phyloP scores from a whole-genome alignment of 2,888 invertebrate genomes.

The Drosophila vallismaia region DNA sequence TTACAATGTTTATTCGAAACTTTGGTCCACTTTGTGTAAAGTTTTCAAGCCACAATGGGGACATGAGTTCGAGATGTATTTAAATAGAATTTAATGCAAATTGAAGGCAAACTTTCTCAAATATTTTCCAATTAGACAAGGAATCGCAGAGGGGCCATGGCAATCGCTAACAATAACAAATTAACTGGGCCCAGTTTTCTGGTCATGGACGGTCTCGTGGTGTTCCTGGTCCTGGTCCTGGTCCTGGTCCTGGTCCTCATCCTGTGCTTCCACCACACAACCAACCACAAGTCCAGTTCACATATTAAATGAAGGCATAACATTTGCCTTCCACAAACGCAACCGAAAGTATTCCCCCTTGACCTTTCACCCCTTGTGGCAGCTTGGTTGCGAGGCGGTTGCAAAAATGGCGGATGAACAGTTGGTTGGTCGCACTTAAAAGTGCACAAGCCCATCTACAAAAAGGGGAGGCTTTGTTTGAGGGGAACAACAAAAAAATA shows the following conservation, averaged over 20 bases:
- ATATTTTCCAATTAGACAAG: slow-evolving; percentile 70
- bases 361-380: slow-evolving; percentile 1
- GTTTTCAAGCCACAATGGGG: background rate
- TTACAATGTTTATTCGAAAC: slow-evolving; percentile 1
- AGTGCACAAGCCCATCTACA: slow-evolving; percentile 36
- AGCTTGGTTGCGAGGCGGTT: background rate
- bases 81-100: slow-evolving; percentile 58
- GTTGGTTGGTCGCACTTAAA: slow-evolving; percentile 58
- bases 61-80: slow-evolving; percentile 15
- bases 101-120: slow-evolving; percentile 66
- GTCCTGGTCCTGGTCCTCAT: background rate
- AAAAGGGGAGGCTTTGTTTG: background rate
- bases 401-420: slow-evolving; percentile 62
- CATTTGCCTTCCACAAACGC: slow-evolving; percentile 64
- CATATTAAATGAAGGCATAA: slow-evolving; percentile 71
- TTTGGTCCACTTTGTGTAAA: slow-evolving; percentile 1
- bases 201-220: background rate
- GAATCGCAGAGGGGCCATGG: slow-evolving; percentile 15
- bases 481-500: background rate
- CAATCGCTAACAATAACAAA: slow-evolving; percentile 72
- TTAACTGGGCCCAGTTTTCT: slow-evolving; percentile 50
- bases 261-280: background rate
- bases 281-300: slow-evolving; percentile 44
- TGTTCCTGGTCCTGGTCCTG: background rate
- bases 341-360: slow-evolving; percentile 58